phyloP scores from a whole-genome alignment of 2,888 invertebrate species.

The Onthophagus sagittarius region DNA sequence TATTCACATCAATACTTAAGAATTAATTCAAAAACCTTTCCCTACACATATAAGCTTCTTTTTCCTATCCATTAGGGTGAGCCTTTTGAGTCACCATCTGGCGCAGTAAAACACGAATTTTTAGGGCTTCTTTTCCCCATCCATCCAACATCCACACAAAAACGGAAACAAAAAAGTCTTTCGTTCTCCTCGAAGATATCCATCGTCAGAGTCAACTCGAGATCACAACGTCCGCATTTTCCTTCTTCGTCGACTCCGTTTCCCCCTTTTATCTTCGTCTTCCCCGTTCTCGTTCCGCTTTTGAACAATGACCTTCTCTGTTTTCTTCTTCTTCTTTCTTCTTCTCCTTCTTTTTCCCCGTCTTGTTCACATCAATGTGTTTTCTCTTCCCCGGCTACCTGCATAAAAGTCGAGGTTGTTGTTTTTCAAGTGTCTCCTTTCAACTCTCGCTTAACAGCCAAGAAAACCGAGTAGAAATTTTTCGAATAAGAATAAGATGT shows the following conservation, averaged over 20 bases:
- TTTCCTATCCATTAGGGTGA: no score
- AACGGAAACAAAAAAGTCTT: neutral
- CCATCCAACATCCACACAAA: neutral
- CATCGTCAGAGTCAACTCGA: neutral
- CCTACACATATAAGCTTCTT: no score
- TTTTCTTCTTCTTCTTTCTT: neutral
- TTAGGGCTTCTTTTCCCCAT: neutral
- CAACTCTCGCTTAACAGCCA: neutral
- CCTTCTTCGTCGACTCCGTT: neutral
- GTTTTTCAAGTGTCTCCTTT: neutral
- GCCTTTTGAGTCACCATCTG: no score
- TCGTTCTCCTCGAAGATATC: neutral
- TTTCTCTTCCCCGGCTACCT: neutral
- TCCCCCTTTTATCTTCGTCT: neutral
- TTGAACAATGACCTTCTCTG: neutral
- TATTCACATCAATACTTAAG: no score
- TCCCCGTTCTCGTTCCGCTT: neutral
- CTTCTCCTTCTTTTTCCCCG: neutral
- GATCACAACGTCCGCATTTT: neutral
- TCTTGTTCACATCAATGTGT: neutral
- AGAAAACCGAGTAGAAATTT: neutral
- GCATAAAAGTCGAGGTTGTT: neutral
- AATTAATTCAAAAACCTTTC: no score
- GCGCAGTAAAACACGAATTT: no score
- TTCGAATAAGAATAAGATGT: no score